Conservation (phyloP, 1,140 invertebrate species). For the Drosophila kanapiae region DNA sequence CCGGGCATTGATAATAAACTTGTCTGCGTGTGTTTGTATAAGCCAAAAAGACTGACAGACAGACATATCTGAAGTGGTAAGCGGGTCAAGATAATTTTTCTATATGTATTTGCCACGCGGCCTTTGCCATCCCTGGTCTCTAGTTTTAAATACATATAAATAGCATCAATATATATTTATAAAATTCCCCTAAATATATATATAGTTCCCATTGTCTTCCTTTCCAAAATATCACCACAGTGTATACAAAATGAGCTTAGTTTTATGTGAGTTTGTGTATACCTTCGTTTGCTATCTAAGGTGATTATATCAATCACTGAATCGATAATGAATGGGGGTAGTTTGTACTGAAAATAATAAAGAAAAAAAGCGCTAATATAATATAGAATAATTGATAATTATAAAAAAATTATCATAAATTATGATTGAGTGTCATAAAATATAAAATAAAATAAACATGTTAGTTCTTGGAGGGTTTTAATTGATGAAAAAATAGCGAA, state of each 20-base stretch:
- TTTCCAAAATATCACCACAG: not conserved
- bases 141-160: conserved; percentile 10
- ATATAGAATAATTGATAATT: conserved; percentile 6
- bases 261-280: conserved; percentile 10
- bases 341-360: not conserved
- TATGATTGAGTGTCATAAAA: too few species aligned
- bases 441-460: not conserved
- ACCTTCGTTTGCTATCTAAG: not conserved
- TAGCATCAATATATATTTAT: not conserved
- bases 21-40: conserved; percentile 5
- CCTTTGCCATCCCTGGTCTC: conserved; percentile 1
- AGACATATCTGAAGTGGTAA: conserved; percentile 31
- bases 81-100: conserved; percentile 23
- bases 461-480: not conserved
- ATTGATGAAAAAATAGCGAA: not conserved
- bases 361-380: not conserved
- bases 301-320: conserved; percentile 15
- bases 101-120: conserved; percentile 8
- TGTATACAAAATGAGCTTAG: conserved; percentile 7
- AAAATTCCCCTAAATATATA: conserved; percentile 11
- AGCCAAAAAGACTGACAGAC: conserved; percentile 13
- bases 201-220: conserved; percentile 11
- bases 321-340: conserved; percentile 10
- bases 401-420: not conserved
- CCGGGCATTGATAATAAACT: conserved; percentile 25